Percentiles rank a stretch among this genome's conserved stretches.
Conservation (phyloP, 2,797 vertebrate species). For the Platyrinchus mystaceus region DNA sequence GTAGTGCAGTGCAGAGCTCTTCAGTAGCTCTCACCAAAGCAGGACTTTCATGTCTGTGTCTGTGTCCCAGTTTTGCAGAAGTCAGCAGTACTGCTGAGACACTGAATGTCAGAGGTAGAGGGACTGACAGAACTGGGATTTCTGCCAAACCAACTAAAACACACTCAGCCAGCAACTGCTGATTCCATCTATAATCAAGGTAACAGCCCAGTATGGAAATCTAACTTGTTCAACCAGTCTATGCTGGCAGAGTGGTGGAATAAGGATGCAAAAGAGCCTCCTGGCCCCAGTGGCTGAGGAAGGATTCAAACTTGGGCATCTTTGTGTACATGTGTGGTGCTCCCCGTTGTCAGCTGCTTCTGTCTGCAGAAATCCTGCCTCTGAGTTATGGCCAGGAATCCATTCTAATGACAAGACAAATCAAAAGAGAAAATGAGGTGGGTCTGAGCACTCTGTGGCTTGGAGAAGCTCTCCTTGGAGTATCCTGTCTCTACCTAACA, state of each 20-base stretch:
- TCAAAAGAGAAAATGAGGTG: neutral
- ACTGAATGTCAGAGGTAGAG: slow-evolving; percentile 18
- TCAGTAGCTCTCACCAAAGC: neutral
- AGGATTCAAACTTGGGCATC: neutral
- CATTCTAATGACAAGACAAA: neutral
- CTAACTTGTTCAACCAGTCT: slow-evolving; percentile 10
- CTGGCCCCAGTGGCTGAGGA: neutral
- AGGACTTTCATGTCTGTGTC: neutral
- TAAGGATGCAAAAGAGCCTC: neutral
- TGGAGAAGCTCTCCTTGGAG: neutral
- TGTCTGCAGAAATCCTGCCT: neutral
- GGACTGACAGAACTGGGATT: neutral
- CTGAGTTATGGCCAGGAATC: neutral
- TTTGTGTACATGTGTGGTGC: neutral
- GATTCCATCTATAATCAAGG: neutral
- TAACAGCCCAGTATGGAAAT: neutral
- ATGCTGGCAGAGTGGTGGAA: neutral
- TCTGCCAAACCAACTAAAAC: slow-evolving; percentile 2
- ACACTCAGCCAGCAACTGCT: neutral
- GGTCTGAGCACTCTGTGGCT: neutral
- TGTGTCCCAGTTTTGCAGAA: neutral
- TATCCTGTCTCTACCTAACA: neutral
- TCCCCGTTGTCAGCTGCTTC: neutral
- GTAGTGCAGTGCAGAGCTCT: neutral
- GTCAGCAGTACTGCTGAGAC: slow-evolving; percentile 19